A percentile compares a stretch with the other conserved stretches of the same genome.
Evolutionary conservation across 2,797 vertebrate species (phyloP).

Genomic region (Myripristis murdjan): DNA sequence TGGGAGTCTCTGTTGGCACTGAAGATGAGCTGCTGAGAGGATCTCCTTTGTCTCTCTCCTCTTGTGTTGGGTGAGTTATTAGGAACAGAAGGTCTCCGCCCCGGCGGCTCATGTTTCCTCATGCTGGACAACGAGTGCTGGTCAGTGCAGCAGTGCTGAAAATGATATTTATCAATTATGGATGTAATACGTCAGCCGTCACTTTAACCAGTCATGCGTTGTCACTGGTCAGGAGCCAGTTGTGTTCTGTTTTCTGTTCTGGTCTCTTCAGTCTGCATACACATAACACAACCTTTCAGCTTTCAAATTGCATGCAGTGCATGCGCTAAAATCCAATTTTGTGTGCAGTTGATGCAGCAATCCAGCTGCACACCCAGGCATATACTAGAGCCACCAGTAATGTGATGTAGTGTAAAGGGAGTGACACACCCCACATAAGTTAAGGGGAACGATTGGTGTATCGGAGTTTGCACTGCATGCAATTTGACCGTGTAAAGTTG

Average conservation of each 20-base stretch:
- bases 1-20: conserved; percentile 10
- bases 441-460: no score
- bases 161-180: conserved; percentile 57
- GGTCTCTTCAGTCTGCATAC: not conserved
- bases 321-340: no score
- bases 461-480: no score
- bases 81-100: conserved; percentile 28
- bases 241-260: conserved; percentile 5
- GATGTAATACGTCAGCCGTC: conserved; percentile 33
- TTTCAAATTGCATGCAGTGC: no score
- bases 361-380: no score
- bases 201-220: conserved; percentile 7
- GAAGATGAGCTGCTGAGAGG: conserved; percentile 19
- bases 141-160: conserved; percentile 40
- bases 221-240: not conserved
- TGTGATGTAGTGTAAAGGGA: no score
- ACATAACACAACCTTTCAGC: no score
- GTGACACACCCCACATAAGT: no score
- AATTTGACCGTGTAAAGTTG: no score
- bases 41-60: conserved; percentile 16
- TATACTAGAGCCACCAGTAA: no score
- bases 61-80: conserved; percentile 6
- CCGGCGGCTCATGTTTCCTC: conserved; percentile 46
- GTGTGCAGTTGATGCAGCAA: no score
- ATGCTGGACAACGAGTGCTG: conserved; percentile 30